phyloP scores from a whole-genome alignment of 2,797 vertebrate genomes.

The Aselliscus stoliczkanus region DNA sequence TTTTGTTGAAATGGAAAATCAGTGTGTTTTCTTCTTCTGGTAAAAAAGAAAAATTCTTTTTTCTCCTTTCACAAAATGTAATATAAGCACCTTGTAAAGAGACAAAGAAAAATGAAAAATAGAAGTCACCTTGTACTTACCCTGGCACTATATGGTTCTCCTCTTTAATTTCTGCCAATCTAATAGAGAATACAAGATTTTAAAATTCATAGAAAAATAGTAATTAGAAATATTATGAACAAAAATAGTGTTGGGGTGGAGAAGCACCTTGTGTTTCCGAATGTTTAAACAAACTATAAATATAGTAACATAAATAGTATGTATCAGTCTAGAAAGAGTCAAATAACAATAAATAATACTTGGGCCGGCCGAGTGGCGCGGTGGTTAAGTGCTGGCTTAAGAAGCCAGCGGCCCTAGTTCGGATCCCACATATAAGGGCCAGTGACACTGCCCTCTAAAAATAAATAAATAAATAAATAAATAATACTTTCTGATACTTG shows the following conservation, averaged over 20 bases:
- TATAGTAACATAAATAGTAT: background rate
- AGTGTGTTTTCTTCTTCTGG: background rate
- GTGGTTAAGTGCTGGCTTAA: too few species aligned
- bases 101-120: background rate
- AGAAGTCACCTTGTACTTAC: background rate
- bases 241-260: background rate
- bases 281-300: background rate
- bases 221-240: background rate
- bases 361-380: too few species aligned
- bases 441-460: too few species aligned
- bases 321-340: background rate
- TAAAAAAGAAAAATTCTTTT: background rate
- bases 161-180: background rate
- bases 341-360: background rate
- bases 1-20: background rate
- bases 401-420: too few species aligned
- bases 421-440: too few species aligned
- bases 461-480: too few species aligned
- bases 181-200: background rate
- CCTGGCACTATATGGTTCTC: background rate
- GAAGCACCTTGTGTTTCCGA: background rate
- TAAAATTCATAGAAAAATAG: background rate
- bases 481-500: background rate
- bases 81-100: background rate
- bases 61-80: background rate